phyloP scores from a whole-genome alignment of 2,797 vertebrate species.

The Hoplostethus atlanticus region DNA sequence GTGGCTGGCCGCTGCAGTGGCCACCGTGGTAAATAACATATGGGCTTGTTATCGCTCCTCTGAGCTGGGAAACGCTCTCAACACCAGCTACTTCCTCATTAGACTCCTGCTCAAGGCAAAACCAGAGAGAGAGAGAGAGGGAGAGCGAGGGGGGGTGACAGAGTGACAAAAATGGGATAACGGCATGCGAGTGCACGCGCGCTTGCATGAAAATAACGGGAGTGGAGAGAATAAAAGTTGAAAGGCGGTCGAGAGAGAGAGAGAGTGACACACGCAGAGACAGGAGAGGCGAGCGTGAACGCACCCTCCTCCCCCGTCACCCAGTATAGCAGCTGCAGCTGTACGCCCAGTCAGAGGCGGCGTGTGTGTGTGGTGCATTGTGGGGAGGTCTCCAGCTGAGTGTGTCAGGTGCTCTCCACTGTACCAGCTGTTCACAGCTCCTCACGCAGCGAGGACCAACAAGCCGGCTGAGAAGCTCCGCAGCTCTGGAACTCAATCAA shows the following conservation, averaged over 20 bases:
- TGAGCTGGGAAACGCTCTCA: slow-evolving; percentile 59
- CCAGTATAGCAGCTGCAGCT: slow-evolving; percentile 44
- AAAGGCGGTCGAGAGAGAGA: slow-evolving; percentile 11
- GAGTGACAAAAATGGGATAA: neutral
- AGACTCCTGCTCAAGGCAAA: slow-evolving; percentile 68
- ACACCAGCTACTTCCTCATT: slow-evolving; percentile 67
- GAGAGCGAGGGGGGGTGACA: slow-evolving; percentile 3
- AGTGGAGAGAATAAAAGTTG: slow-evolving; percentile 25
- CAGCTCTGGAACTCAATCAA: slow-evolving; percentile 46
- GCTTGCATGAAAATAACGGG: slow-evolving; percentile 14
- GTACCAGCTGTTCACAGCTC: slow-evolving; percentile 68
- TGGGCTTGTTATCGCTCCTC: slow-evolving; percentile 73
- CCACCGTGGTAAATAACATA: slow-evolving; percentile 74
- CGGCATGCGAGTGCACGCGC: neutral
- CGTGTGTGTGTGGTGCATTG: slow-evolving; percentile 1
- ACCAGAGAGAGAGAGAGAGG: slow-evolving; percentile 32
- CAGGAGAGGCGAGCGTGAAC: slow-evolving; percentile 7
- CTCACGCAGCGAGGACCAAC: slow-evolving; percentile 48
- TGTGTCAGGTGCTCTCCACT: slow-evolving; percentile 67
- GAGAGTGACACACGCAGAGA: slow-evolving; percentile 20
- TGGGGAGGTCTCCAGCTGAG: slow-evolving; percentile 63
- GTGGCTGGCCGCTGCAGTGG: slow-evolving; percentile 51
- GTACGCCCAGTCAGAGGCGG: slow-evolving; percentile 33
- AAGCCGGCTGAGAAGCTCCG: slow-evolving; percentile 37
- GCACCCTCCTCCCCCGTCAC: slow-evolving; percentile 12